Evolutionary conservation across 1,140 invertebrate species (phyloP).

Genomic region (Campoletis sonorensis): DNA sequence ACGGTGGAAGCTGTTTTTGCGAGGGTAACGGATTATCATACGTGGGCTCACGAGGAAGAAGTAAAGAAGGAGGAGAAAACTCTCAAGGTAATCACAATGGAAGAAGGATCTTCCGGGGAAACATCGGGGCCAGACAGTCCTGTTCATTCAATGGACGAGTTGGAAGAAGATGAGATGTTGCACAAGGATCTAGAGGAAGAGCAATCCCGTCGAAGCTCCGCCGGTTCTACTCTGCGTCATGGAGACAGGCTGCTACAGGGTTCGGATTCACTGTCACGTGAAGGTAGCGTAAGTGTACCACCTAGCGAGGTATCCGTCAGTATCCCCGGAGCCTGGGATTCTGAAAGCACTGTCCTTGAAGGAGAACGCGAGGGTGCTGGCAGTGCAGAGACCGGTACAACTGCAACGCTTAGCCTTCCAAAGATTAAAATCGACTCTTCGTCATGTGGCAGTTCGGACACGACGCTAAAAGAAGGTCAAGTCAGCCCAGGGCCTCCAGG

Average conservation of each 20-base stretch:
- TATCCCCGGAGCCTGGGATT: constrained; percentile 71
- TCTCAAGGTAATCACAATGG: constrained; percentile 62
- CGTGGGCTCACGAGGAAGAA: constrained; percentile 72
- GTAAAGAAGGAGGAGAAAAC: constrained; percentile 76
- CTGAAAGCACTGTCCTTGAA: constrained; percentile 70
- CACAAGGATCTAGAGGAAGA: constrained; percentile 67
- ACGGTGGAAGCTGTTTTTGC: constrained; percentile 74
- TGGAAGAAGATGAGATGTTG: constrained; percentile 64
- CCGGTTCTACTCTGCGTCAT: constrained; percentile 69
- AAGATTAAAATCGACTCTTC: constrained; percentile 77
- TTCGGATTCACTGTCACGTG: constrained; percentile 69
- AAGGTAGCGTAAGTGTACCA: constrained; percentile 73
- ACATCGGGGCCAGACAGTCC: constrained; percentile 92
- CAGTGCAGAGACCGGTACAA: constrained; percentile 66
- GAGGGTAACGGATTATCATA: constrained; percentile 76
- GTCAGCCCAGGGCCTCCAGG: constrained; percentile 79
- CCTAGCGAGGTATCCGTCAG: constrained; percentile 71
- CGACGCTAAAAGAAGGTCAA: constrained; percentile 72
- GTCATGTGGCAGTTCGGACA: constrained; percentile 68
- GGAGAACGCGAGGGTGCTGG: constrained; percentile 67
- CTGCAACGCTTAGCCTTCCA: constrained; percentile 74
- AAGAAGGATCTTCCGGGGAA: constrained; percentile 84
- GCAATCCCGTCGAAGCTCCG: constrained; percentile 67
- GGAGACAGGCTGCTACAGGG: constrained; percentile 68
- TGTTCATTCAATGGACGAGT: constrained; percentile 83